These are phyloP conservation scores for Trissolcus basalis DNA, from an alignment of 1,140 invertebrate genomes.

Conservation along the genomic window DNA sequence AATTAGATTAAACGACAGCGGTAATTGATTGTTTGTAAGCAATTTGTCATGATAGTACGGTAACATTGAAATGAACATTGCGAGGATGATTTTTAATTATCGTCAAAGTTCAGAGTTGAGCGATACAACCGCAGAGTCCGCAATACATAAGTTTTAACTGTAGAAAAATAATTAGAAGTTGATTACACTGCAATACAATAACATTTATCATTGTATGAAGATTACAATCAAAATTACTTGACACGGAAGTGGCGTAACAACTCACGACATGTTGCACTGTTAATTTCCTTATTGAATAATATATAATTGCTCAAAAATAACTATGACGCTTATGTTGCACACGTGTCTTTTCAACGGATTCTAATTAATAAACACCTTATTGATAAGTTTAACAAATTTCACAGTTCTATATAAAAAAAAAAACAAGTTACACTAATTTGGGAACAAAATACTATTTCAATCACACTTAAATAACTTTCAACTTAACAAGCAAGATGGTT, in stretches of 20 bases:
- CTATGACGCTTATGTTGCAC: conserved; percentile 7
- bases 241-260: conserved; percentile 51
- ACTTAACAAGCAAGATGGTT: too few species aligned
- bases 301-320: conserved; percentile 50
- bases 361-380: neutral
- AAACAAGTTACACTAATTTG: too few species aligned
- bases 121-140: too few species aligned
- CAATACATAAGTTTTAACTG: neutral
- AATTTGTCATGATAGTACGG: too few species aligned
- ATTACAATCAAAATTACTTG: conserved; percentile 50
- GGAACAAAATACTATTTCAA: too few species aligned
- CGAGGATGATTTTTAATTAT: too few species aligned
- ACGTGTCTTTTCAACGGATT: neutral
- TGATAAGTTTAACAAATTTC: neutral
- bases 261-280: conserved; percentile 22
- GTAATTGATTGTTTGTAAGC: conserved; percentile 35
- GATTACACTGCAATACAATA: conserved; percentile 37
- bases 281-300: conserved; percentile 53
- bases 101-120: too few species aligned
- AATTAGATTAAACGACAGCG: conserved; percentile 52
- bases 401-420: too few species aligned
- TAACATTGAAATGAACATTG: too few species aligned
- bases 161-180: conserved; percentile 30
- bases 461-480: too few species aligned
- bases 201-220: conserved; percentile 42